phyloP scores from a whole-genome alignment of 2,888 invertebrate genomes.

The Microdon myrmicae region DNA sequence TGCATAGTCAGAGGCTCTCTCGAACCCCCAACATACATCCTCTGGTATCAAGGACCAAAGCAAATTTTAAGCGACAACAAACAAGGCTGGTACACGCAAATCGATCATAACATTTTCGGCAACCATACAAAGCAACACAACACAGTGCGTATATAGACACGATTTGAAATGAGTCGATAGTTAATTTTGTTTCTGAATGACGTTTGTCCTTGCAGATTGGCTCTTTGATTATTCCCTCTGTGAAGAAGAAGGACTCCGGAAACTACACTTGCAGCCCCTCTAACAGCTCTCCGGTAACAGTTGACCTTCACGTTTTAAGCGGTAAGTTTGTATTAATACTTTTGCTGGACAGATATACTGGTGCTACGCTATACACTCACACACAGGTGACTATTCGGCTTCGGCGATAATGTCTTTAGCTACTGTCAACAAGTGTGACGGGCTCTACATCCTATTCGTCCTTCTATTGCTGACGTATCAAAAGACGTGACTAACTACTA shows the following conservation, averaged over 20 bases:
- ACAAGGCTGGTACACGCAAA: constrained; percentile 64
- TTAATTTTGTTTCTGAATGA: constrained; percentile 42
- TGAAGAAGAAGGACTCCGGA: constrained; percentile 68
- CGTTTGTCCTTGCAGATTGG: constrained; percentile 62
- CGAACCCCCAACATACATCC: constrained; percentile 90
- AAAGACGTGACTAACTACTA: constrained; percentile 59
- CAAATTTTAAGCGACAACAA: constrained; percentile 64
- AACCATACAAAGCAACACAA: constrained; percentile 63
- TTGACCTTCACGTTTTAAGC: constrained; percentile 89
- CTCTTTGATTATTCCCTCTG: constrained; percentile 66
- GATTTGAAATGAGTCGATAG: neutral
- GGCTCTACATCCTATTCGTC: constrained; percentile 54
- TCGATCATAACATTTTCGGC: constrained; percentile 64
- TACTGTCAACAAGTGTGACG: constrained; percentile 39
- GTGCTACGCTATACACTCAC: too few species aligned
- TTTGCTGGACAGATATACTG: constrained; percentile 8
- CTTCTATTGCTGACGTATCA: constrained; percentile 55
- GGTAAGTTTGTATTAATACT: constrained; percentile 70
- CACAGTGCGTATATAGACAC: constrained; percentile 56
- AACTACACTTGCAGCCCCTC: constrained; percentile 96
- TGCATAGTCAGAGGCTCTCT: constrained; percentile 90
- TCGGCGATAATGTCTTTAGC: constrained; percentile 66
- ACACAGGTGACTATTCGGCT: constrained; percentile 65
- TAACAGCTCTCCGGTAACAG: constrained; percentile 88
- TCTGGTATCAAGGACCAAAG: constrained; percentile 82